Evolutionary conservation across 2,888 invertebrate species (phyloP).

Genomic region (Xiphydria camelus): DNA sequence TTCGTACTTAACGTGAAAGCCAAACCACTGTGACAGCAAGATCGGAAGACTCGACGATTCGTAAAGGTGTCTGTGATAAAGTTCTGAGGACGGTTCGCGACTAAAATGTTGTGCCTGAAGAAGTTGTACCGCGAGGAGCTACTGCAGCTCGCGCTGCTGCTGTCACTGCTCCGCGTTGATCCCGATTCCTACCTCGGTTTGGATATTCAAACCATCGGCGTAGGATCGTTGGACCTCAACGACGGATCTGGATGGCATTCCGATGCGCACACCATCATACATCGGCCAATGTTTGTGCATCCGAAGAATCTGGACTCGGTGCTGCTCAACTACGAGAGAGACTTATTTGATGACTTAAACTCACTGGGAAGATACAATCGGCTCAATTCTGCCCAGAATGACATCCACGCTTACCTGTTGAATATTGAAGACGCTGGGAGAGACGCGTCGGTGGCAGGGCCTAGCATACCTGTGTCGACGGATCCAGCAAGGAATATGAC

Average conservation of each 20-base stretch:
- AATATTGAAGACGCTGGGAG: constrained; percentile 60
- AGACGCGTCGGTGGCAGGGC: constrained; percentile 37
- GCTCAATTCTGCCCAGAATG: constrained; percentile 58
- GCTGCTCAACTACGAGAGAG: constrained; percentile 72
- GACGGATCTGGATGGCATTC: constrained; percentile 73
- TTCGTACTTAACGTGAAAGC: constrained; percentile 35
- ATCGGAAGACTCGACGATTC: background rate
- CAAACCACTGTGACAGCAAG: constrained; percentile 31
- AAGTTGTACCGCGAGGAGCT: constrained; percentile 82
- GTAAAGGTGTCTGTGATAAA: background rate
- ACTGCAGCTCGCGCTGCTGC: constrained; percentile 76
- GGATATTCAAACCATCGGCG: constrained; percentile 61
- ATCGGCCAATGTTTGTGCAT: constrained; percentile 68
- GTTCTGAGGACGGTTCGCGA: constrained; percentile 6
- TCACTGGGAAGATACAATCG: constrained; percentile 69
- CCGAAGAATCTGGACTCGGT: constrained; percentile 75
- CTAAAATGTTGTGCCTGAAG: constrained; percentile 76
- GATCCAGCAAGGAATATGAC: constrained; percentile 36
- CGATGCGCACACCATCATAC: constrained; percentile 62
- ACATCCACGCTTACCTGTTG: constrained; percentile 67
- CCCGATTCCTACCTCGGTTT: constrained; percentile 71
- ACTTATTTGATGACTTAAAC: constrained; percentile 74
- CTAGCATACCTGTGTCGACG: constrained; percentile 35
- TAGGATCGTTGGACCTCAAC: constrained; percentile 61
- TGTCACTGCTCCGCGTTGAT: constrained; percentile 78